Percentiles rank a stretch among this genome's conserved stretches.
These are phyloP conservation scores for Aphelenchoides fujianensis DNA, from an alignment of 1,140 invertebrate genomes.

Conservation along the genomic window DNA sequence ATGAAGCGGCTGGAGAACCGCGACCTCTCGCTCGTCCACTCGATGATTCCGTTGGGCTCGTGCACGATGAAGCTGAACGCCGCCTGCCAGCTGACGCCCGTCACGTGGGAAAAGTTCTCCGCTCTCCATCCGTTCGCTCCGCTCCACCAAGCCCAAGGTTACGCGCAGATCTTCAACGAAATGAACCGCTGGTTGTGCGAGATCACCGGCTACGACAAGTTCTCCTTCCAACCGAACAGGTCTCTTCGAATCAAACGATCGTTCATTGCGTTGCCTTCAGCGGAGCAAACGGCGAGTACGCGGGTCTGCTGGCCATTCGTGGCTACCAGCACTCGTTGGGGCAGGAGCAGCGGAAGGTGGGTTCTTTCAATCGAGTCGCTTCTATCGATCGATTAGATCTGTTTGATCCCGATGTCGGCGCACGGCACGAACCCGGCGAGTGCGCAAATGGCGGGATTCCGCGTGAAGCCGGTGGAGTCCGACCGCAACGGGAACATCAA, in stretches of 20 bases:
- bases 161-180: slow-evolving; percentile 82
- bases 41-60: slow-evolving; percentile 97
- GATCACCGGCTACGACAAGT: slow-evolving; percentile 93
- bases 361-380: no score
- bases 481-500: slow-evolving; percentile 83
- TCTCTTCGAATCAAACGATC: no score
- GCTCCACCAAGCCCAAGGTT: slow-evolving; percentile 81
- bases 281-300: slow-evolving; percentile 98
- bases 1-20: slow-evolving; percentile 98
- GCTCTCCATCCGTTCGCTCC: slow-evolving; percentile 96
- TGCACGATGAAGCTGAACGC: slow-evolving; percentile 99
- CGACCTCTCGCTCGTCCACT: slow-evolving; percentile 94
- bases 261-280: no score
- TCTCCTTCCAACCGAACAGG: no score
- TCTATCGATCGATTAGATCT: no score
- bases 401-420: slow-evolving; percentile 92
- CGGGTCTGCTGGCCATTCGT: slow-evolving; percentile 87
- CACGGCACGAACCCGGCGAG: slow-evolving; percentile 98
- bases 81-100: slow-evolving; percentile 90
- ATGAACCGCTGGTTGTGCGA: slow-evolving; percentile 80
- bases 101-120: slow-evolving; percentile 85
- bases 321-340: slow-evolving; percentile 84
- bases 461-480: slow-evolving; percentile 83
- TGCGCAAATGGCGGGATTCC: slow-evolving; percentile 97
- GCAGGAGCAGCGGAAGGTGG: slow-evolving; percentile 77